Evolutionary conservation across 2,888 invertebrate species (phyloP).

Genomic region (Chydorus sphaericus): DNA sequence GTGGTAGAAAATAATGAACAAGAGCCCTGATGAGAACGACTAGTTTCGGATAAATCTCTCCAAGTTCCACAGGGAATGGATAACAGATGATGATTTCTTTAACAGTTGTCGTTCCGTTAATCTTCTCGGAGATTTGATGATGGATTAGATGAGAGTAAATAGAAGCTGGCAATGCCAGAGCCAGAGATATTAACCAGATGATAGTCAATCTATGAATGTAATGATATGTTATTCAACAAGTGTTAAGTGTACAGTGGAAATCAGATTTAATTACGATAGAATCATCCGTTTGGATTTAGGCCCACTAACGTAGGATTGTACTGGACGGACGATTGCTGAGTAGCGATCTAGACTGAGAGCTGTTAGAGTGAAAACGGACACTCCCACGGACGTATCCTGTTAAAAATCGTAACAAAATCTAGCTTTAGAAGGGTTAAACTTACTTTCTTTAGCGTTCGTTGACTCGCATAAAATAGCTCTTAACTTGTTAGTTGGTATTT

Average conservation of each 20-base stretch:
- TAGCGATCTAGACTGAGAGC: slow-evolving; percentile 80
- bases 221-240: too few relatives aligned
- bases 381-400: slow-evolving; percentile 75
- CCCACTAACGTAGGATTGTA: slow-evolving; percentile 52
- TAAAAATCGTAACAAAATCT: too few relatives aligned
- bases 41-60: slow-evolving; percentile 43
- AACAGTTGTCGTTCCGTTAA: slow-evolving; percentile 22
- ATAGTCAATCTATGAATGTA: slow-evolving; percentile 55
- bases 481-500: too few relatives aligned
- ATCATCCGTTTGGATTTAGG: slow-evolving; percentile 52
- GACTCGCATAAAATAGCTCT: too few relatives aligned
- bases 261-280: slow-evolving; percentile 61
- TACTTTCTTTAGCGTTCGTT: too few relatives aligned
- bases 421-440: too few relatives aligned
- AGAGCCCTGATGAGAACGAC: slow-evolving; percentile 56
- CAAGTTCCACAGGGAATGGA: slow-evolving; percentile 50
- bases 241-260: too few relatives aligned
- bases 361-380: slow-evolving; percentile 82
- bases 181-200: slow-evolving; percentile 64
- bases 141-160: slow-evolving; percentile 46
- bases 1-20: slow-evolving; percentile 70
- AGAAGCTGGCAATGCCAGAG: slow-evolving; percentile 63
- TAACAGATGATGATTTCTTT: slow-evolving; percentile 53
- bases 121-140: too few relatives aligned
- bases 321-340: slow-evolving; percentile 78